Evolutionary conservation across 2,888 invertebrate genomes (phyloP).

Genomic region (Mactromeris polynyma): DNA sequence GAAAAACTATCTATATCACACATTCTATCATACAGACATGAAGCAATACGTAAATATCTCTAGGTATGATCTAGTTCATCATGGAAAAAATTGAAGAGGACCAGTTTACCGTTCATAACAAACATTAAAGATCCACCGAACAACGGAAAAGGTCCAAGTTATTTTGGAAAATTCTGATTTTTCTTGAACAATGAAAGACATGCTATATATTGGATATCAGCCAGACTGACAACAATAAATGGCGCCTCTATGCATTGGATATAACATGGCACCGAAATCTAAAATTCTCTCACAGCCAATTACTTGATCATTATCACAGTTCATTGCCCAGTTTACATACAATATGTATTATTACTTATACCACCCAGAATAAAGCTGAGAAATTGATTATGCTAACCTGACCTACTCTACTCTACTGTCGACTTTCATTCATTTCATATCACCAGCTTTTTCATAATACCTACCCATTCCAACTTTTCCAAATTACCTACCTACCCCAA

Average conservation of each 20-base stretch:
- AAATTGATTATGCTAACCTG: too few relatives aligned
- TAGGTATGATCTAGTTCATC: not conserved
- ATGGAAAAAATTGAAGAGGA: not conserved
- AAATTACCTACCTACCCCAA: too few relatives aligned
- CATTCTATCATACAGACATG: not conserved
- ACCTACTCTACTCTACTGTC: too few relatives aligned
- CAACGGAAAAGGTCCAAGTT: not conserved
- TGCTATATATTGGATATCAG: not conserved
- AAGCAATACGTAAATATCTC: not conserved
- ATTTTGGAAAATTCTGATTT: not conserved
- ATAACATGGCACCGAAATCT: too few relatives aligned
- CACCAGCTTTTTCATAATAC: too few relatives aligned
- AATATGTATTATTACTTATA: not conserved
- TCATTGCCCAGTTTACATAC: not conserved
- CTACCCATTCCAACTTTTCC: too few relatives aligned
- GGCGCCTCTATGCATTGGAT: too few relatives aligned
- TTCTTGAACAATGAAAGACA: not conserved
- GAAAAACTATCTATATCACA: not conserved
- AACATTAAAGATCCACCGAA: not conserved
- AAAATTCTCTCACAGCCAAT: not conserved
- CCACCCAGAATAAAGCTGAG: too few relatives aligned
- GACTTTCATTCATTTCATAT: too few relatives aligned
- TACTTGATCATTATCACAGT: not conserved
- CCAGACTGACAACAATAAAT: not conserved
- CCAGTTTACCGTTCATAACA: not conserved